phyloP scores from a whole-genome alignment of 2,113 vertebrate species.

The Mobula hypostoma region DNA sequence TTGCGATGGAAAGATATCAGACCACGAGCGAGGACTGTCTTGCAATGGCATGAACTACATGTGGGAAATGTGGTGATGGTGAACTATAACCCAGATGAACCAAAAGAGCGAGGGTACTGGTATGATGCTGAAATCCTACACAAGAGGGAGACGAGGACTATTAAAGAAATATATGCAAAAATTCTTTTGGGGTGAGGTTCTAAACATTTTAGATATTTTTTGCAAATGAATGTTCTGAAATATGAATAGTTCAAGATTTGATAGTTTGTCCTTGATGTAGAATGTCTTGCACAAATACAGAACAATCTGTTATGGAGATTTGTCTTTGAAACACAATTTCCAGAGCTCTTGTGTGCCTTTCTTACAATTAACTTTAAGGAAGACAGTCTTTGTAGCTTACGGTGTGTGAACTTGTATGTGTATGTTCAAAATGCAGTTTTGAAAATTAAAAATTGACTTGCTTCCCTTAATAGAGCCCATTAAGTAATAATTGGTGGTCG shows the following conservation, averaged over 20 bases:
- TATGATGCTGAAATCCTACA: conserved; percentile 84
- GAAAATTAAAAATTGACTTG: not conserved
- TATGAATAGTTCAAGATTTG: not conserved
- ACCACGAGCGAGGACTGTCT: conserved; percentile 71
- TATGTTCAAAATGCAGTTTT: not conserved
- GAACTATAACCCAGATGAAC: conserved; percentile 88
- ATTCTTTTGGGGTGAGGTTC: conserved; percentile 77
- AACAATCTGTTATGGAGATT: not conserved
- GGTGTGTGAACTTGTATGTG: not conserved
- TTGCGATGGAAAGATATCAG: conserved; percentile 71
- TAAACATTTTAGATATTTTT: not conserved
- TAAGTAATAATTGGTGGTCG: not conserved
- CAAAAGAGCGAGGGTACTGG: conserved; percentile 90
- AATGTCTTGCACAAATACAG: not conserved
- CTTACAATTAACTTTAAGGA: too few species aligned
- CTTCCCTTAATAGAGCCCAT: not conserved
- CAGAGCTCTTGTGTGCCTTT: not conserved
- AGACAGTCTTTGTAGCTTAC: too few species aligned
- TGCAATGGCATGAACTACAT: conserved; percentile 85
- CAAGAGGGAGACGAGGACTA: conserved; percentile 74
- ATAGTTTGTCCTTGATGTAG: not conserved
- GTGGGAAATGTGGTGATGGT: conserved; percentile 85
- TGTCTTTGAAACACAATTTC: not conserved
- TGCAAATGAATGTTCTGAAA: too few species aligned
- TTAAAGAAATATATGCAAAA: conserved; percentile 72